Base-by-base conservation (phyloP, 2,888 invertebrate genomes). In the Scaptomyza reducta region DNA sequence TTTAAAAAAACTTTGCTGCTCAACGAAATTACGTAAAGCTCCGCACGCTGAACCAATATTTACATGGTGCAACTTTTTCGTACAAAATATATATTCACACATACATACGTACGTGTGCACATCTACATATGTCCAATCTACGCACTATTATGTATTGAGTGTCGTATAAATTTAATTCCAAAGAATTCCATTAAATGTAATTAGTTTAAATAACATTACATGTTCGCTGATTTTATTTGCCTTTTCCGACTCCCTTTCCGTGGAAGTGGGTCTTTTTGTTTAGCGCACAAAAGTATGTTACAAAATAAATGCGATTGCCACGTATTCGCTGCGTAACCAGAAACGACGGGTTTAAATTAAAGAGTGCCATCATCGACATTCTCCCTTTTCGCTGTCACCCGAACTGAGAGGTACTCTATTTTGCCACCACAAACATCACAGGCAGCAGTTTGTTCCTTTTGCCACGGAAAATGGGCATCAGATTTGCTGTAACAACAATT, bases 401-500 rank as follows among this genome's bases (percentile, higher is more conserved):
- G 40, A 10, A 11, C 14, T 29, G 41, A 41, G 11, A 10, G 25
- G 53, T 16, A 47, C 65, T 47, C 22, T 25, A 38, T 51, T 49
- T 31, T 16, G 29, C 35, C 25, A 38, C 35, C 51, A 9, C 16
- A 13, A 7, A 13, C 22, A 22, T 9, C 16, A 9, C 33, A 50
- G 11, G 33, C 25, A n/a, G 6, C 22, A n/a, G 11, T n/a, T 42
- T 22, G 33, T n/a, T 22, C 42, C 45, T 38, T 47, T 47, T 60
- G 55, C 45, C 42, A 25, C 22, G 50, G 60, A 49, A 64, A 77
- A 84, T 64, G 74, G 67, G 49, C 62, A 73, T 68, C 82, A 78
- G 89, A 87, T 87, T 87, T 85, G 77, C 86, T 62, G 79, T 71
- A 87, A 87, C 76, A 89, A 88, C 89, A 88, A 90, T 87, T 88